Percentiles rank a stretch among this genome's conserved stretches.
Conservation (phyloP, 2,797 vertebrate genomes). For the Xenopus petersii region DNA sequence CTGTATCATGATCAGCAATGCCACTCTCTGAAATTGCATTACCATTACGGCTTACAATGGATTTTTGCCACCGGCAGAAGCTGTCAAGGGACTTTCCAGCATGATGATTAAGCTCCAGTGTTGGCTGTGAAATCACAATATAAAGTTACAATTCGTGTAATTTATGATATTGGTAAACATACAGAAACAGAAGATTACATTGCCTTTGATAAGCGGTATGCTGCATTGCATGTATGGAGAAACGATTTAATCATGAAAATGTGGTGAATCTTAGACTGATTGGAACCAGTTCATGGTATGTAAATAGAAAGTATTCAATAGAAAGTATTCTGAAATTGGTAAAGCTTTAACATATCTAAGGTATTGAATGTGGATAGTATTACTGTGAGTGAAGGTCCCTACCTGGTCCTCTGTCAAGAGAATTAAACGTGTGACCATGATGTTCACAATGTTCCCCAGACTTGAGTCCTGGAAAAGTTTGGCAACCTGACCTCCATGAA, state of each 20-base stretch:
- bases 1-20: conserved; percentile 93
- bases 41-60: conserved; percentile 87
- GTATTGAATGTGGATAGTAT: no score
- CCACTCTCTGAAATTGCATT: conserved; percentile 95
- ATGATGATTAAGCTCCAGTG: conserved; percentile 92
- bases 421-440: conserved; percentile 93
- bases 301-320: no score
- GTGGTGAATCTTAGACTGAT: no score
- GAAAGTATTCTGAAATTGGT: no score
- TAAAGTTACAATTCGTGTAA: neutral
- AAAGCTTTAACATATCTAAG: no score
- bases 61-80: conserved; percentile 99
- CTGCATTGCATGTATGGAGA: no score
- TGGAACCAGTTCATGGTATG: no score
- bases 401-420: conserved; percentile 98
- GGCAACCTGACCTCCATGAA: conserved; percentile 99
- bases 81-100: conserved; percentile 97
- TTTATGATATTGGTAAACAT: neutral
- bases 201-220: no score
- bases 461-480: conserved; percentile 99
- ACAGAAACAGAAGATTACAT: no score
- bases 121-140: conserved; percentile 71
- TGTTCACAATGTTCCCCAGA: conserved; percentile 97
- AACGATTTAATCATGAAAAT: no score
- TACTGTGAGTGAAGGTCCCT: conserved; percentile 25